Base-by-base conservation (phyloP, 2,797 vertebrate species). In the Sphaeramia orbicularis region DNA sequence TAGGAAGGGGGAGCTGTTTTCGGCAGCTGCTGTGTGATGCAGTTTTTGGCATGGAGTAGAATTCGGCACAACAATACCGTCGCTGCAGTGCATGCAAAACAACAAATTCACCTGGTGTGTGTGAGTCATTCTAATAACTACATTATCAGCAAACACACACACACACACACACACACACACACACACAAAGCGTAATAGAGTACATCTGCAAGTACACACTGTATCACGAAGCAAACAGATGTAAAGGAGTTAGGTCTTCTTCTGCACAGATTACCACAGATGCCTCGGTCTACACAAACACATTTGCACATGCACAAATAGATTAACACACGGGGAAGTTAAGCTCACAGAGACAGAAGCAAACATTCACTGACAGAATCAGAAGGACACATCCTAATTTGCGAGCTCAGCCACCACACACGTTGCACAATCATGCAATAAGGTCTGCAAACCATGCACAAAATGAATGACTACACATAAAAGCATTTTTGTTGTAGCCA, bases 221-320 rank as follows among this genome's bases (percentile, higher is more conserved):
- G 53, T 53, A 63, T 69, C 66, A 65, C 59, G 76, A 21, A 51
- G 13, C 54, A 62, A 74, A 82, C 75, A 90, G 77, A 84, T 71
- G 77, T 76, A 67, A 77, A 70, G 13, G 74, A 71, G 72, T 61
- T 58, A 80, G 65, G 48, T 74, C 50, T 58, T 63, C 73, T 76
- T 56, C 51, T 58, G 74, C 65, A 56, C 73, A 70, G 60, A 80
- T 82, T 62, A 78, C 32, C 75, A 70, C 86, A 77, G 78, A 80
- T 85, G 86, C 65, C 72, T 54, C 62, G 10, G 63, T 69, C 53
- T 70, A 59, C 56, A 37, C 41, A 69, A 71, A 67, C 65, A 74
- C 73, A 83, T 80, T 14, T 72, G 60, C 24, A 70, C 56, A 65
- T 24, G 50, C 68, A 77, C 45, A 84, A 59, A 80, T 55, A 78